Percentiles rank a stretch among this genome's conserved stretches.
These are phyloP conservation scores for Loris lydekkerianus DNA, from an alignment of 2,797 vertebrate species.

Conservation along the genomic window DNA sequence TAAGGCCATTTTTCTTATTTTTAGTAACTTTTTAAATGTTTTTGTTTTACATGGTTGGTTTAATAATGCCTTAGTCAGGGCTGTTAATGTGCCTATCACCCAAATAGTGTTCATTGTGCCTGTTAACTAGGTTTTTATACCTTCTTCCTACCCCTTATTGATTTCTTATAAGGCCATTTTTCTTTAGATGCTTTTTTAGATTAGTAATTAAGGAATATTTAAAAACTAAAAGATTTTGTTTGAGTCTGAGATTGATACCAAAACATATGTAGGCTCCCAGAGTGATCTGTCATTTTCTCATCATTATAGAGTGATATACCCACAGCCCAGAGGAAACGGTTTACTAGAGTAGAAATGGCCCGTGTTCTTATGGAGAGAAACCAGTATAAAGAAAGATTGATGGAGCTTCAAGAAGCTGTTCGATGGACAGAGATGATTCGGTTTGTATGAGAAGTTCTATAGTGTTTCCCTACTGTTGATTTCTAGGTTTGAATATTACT, in stretches of 20 bases:
- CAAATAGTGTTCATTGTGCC: neutral
- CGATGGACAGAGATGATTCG: constrained; percentile 97
- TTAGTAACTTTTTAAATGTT: neutral
- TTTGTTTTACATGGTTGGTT: neutral
- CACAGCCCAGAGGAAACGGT: constrained; percentile 94
- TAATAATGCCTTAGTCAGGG: neutral
- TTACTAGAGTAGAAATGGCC: constrained; percentile 95
- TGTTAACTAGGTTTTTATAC: neutral
- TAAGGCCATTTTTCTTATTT: constrained; percentile 46
- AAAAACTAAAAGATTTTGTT: constrained; percentile 27
- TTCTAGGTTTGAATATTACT: neutral
- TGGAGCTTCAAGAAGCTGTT: constrained; percentile 96
- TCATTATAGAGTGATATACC: constrained; percentile 92
- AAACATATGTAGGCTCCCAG: constrained; percentile 46
- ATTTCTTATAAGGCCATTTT: constrained; percentile 48
- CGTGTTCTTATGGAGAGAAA: constrained; percentile 96
- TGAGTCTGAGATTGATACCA: neutral
- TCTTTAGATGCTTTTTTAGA: constrained; percentile 2
- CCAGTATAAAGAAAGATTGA: constrained; percentile 95
- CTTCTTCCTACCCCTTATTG: neutral
- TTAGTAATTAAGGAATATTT: constrained; percentile 50
- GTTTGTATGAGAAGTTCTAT: constrained; percentile 82
- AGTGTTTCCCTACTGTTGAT: neutral
- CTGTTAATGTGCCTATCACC: neutral
- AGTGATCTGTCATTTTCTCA: constrained; percentile 46